Conservation (phyloP, 2,113 vertebrate species). For the Ancistrus triradiatus region DNA sequence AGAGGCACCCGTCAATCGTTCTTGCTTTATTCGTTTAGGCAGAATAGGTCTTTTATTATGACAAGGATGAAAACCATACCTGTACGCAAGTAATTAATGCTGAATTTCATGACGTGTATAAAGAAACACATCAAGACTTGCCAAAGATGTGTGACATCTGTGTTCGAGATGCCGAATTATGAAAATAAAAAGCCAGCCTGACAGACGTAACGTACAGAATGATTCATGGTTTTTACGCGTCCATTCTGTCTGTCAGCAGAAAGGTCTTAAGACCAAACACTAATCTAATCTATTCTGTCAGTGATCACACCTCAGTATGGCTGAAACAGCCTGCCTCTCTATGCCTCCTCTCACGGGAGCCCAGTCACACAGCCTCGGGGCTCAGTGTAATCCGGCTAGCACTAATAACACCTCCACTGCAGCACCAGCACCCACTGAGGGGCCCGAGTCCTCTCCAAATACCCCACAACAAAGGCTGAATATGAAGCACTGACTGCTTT, state of each 20-base stretch:
- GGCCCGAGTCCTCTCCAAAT: slow-evolving; percentile 40
- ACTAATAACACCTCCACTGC: slow-evolving; percentile 44
- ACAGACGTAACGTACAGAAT: no score
- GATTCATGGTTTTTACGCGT: no score
- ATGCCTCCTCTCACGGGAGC: slow-evolving; percentile 15
- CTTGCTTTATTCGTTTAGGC: no score
- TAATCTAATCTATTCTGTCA: slow-evolving; percentile 61
- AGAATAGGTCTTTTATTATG: no score
- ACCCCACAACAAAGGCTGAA: slow-evolving; percentile 48
- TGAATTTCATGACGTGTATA: no score
- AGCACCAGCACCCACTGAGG: slow-evolving; percentile 38
- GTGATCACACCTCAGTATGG: slow-evolving; percentile 58
- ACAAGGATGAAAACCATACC: no score
- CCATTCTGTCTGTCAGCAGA: slow-evolving; percentile 56
- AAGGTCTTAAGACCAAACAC: slow-evolving; percentile 58
- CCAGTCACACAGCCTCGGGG: slow-evolving; percentile 33
- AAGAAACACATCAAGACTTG: no score
- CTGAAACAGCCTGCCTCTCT: slow-evolving; percentile 36
- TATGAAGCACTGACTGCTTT: slow-evolving; percentile 64
- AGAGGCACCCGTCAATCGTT: no score
- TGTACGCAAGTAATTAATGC: no score
- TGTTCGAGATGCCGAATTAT: no score
- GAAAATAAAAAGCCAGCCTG: no score
- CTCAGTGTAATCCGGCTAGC: slow-evolving; percentile 49
- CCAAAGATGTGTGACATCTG: no score